phyloP scores from a whole-genome alignment of 2,113 vertebrate species.

The Chroicocephalus ridibundus region DNA sequence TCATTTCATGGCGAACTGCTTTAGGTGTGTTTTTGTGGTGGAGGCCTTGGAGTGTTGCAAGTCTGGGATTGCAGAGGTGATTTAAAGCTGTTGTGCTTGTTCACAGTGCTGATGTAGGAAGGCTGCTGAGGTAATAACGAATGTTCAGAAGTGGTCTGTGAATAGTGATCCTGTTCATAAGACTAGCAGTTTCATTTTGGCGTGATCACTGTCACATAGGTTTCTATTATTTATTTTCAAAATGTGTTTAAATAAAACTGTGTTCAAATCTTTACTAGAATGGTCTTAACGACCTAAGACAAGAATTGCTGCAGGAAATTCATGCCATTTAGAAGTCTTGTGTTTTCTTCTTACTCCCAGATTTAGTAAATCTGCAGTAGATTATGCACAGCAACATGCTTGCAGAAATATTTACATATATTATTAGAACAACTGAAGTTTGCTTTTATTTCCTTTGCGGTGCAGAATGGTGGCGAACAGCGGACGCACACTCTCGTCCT shows the following conservation, averaged over 20 bases:
- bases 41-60: not conserved
- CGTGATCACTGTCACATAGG: not conserved
- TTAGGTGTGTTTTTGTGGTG: not conserved
- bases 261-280: not conserved
- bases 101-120: not conserved
- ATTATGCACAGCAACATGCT: not conserved
- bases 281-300: not conserved
- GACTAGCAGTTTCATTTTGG: not conserved
- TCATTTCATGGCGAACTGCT: not conserved
- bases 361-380: not conserved
- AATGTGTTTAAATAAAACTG: not conserved
- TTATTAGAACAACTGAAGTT: not conserved
- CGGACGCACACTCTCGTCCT: slow-evolving; percentile 77
- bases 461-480: slow-evolving; percentile 89
- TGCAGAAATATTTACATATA: not conserved
- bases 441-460: slow-evolving; percentile 35
- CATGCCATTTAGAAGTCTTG: not conserved
- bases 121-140: not conserved
- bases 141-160: not conserved
- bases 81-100: not conserved
- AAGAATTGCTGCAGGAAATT: not conserved
- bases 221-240: not conserved
- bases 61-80: not conserved
- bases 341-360: not conserved
- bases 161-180: not conserved